Percentiles rank a stretch among this genome's conserved stretches.
Evolutionary conservation across 2,797 vertebrate species (phyloP).

Genomic region (Mus minutoides): DNA sequence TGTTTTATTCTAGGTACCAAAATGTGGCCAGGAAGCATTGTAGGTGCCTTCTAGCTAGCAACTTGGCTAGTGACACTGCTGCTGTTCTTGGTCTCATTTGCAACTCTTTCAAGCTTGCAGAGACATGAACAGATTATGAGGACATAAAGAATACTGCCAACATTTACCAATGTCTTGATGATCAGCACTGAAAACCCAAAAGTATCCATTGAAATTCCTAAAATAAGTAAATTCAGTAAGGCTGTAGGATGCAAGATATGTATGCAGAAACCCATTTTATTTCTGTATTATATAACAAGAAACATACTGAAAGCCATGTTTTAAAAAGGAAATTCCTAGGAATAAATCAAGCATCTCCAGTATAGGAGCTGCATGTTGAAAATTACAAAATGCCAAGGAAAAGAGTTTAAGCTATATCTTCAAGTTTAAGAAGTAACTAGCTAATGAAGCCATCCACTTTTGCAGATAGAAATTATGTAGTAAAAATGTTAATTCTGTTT

Average conservation of each 20-base stretch:
- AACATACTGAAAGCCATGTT: background rate
- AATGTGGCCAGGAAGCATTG: background rate
- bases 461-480: background rate
- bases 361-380: background rate
- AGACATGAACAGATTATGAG: background rate
- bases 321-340: constrained; percentile 7
- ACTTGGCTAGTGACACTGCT: background rate
- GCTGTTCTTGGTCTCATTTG: too few relatives aligned
- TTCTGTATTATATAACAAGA: background rate
- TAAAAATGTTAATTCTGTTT: background rate
- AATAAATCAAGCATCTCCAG: background rate
- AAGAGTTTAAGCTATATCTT: background rate
- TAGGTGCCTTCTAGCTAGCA: too few relatives aligned
- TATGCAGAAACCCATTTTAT: background rate
- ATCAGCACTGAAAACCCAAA: background rate
- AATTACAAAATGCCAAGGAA: background rate
- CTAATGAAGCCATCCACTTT: background rate
- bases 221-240: background rate
- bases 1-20: background rate
- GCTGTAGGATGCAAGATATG: background rate
- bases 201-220: background rate
- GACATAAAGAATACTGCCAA: background rate
- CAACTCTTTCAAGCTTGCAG: background rate
- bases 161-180: background rate
- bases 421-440: background rate